These are phyloP conservation scores for Rhynchomys soricoides DNA, from an alignment of 2,113 vertebrate genomes.

Conservation along the genomic window DNA sequence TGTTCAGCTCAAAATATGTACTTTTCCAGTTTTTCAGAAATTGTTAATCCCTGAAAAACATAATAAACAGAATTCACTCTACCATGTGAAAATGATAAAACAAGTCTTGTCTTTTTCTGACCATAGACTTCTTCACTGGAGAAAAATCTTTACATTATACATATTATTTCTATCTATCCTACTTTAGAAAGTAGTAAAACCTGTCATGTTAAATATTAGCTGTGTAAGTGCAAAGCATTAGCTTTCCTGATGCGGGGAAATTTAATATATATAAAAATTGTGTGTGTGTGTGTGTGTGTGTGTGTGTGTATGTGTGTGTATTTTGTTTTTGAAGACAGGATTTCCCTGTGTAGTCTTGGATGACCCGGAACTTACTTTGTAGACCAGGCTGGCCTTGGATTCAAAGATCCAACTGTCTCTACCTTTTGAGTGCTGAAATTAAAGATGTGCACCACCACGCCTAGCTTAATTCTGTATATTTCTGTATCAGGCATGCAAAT, in stretches of 20 bases:
- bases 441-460: neutral
- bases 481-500: neutral
- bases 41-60: conserved; percentile 22
- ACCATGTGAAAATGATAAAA: neutral
- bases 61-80: conserved; percentile 36
- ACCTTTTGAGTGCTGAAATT: neutral
- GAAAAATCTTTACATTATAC: neutral
- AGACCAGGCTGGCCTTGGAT: neutral
- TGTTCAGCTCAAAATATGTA: neutral
- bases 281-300: neutral
- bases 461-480: neutral
- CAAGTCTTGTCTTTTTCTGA: neutral
- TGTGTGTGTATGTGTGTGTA: neutral
- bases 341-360: neutral
- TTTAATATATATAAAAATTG: neutral
- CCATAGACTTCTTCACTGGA: neutral
- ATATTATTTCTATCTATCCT: neutral
- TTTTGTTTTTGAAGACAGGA: neutral
- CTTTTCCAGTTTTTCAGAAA: conserved; percentile 39
- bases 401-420: neutral
- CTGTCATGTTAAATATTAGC: conserved; percentile 4
- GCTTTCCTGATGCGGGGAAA: neutral
- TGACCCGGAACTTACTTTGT: neutral
- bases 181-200: neutral
- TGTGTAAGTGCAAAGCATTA: neutral